Conservation (phyloP, 2,797 vertebrate genomes). For the Pelobates cultripes region DNA sequence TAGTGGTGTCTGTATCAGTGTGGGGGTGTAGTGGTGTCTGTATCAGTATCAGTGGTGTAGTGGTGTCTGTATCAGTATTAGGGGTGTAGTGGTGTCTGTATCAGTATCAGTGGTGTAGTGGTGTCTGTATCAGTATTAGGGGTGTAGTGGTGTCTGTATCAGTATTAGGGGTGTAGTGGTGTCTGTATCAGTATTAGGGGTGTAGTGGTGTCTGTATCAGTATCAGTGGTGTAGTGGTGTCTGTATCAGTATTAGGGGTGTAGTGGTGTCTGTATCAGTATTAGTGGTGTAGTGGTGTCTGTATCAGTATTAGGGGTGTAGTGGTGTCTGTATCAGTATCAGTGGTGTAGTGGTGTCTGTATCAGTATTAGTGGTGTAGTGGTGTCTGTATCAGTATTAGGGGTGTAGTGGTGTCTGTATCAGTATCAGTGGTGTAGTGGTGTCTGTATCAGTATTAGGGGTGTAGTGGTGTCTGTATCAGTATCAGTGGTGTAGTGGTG, state of each 20-base stretch:
- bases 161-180: background rate
- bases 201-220: background rate
- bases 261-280: background rate
- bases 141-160: background rate
- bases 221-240: background rate
- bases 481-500: background rate
- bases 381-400: too few species aligned
- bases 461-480: background rate
- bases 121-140: too few species aligned
- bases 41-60: background rate
- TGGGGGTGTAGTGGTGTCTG: background rate
- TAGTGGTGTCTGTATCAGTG: background rate
- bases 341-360: background rate
- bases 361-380: background rate
- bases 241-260: background rate
- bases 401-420: background rate
- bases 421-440: background rate
- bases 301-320: background rate
- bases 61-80: background rate
- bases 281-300: background rate
- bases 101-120: background rate
- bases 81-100: background rate
- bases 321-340: background rate
- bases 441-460: too few species aligned
- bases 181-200: background rate